Evolutionary conservation across 2,113 vertebrate genomes (phyloP).

Genomic region (Salvelinus namaycush): DNA sequence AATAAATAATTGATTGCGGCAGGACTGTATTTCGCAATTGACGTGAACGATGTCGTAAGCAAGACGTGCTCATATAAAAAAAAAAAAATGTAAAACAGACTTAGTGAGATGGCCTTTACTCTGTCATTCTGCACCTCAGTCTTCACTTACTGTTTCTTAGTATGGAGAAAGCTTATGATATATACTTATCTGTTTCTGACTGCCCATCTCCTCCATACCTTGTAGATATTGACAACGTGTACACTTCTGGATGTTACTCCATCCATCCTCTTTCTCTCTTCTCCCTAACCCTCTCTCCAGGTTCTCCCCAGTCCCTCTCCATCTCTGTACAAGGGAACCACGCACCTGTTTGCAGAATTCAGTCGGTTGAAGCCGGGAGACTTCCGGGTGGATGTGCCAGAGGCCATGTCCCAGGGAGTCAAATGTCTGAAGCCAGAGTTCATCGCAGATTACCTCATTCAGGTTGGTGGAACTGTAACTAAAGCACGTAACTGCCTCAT

Average conservation of each 20-base stretch:
- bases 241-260: too few relatives aligned
- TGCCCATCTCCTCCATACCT: too few relatives aligned
- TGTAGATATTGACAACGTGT: too few relatives aligned
- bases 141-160: not conserved
- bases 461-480: conserved; percentile 72
- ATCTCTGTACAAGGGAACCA: conserved; percentile 81
- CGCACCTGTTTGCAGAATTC: conserved; percentile 93
- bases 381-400: conserved; percentile 74
- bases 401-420: conserved; percentile 82
- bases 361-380: conserved; percentile 85
- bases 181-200: too few relatives aligned
- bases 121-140: not conserved
- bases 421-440: conserved; percentile 90
- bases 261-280: not conserved
- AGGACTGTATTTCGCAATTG: too few relatives aligned
- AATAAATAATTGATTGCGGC: too few relatives aligned
- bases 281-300: conserved; percentile 58
- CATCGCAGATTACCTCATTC: conserved; percentile 95
- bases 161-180: too few relatives aligned
- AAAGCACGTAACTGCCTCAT: not conserved
- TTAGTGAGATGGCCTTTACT: not conserved
- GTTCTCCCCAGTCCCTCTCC: conserved; percentile 82
- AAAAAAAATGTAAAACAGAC: too few relatives aligned
- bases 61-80: too few relatives aligned
- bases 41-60: too few relatives aligned